Percentiles rank a stretch among this genome's conserved stretches.
Evolutionary conservation across 2,888 invertebrate species (phyloP).

Genomic region (Chromoteleia sp.): DNA sequence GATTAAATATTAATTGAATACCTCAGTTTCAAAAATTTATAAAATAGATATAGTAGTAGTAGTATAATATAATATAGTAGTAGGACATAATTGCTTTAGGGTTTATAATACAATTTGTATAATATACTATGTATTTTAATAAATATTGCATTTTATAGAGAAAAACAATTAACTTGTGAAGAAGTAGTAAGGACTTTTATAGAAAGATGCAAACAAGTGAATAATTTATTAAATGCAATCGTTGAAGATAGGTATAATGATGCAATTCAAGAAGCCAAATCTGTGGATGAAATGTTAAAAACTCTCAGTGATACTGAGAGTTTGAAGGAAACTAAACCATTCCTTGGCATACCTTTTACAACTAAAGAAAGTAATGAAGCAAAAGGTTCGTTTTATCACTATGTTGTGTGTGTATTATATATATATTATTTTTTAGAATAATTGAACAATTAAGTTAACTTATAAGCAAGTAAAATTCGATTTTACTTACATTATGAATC

Average conservation of each 20-base stretch:
- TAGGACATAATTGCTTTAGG: too few relatives aligned
- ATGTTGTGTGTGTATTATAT: background rate
- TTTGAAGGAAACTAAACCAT: conserved; percentile 90
- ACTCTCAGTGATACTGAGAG: conserved; percentile 87
- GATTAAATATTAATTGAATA: conserved; percentile 11
- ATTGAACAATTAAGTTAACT: background rate
- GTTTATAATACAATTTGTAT: too few relatives aligned
- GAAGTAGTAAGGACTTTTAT: conserved; percentile 91
- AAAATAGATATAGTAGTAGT: too few relatives aligned
- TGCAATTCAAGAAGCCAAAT: conserved; percentile 91
- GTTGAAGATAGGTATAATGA: conserved; percentile 92
- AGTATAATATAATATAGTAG: too few relatives aligned
- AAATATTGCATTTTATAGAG: conserved; percentile 73
- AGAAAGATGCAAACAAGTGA: conserved; percentile 91
- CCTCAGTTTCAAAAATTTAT: too few relatives aligned
- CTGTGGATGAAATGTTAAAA: conserved; percentile 89
- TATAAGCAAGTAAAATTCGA: too few relatives aligned
- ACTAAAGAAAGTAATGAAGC: conserved; percentile 95
- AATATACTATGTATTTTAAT: too few relatives aligned
- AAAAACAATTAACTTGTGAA: conserved; percentile 88
- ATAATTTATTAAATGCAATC: conserved; percentile 92
- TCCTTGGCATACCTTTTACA: conserved; percentile 96
- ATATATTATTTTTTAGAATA: background rate
- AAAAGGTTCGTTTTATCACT: conserved; percentile 85
- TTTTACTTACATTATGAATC: too few relatives aligned